Evolutionary conservation across 2,113 vertebrate genomes (phyloP).

Genomic region (Girardinichthys multiradiatus): DNA sequence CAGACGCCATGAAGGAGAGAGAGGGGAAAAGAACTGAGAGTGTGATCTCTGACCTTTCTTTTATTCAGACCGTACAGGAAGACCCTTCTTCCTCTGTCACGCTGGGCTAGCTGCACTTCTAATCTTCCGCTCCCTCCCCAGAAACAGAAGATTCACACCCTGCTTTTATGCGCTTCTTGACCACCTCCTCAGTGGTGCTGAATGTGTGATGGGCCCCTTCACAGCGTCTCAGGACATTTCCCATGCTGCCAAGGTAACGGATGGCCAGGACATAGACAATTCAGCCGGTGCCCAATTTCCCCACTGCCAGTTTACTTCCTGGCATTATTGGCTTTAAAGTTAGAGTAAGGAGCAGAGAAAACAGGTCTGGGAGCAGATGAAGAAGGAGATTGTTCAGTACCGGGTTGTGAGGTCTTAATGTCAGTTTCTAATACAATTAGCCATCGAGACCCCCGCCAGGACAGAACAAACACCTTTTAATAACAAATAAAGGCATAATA

Average conservation of each 20-base stretch:
- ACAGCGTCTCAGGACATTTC: constrained; percentile 61
- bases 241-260: constrained; percentile 60
- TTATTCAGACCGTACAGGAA: constrained; percentile 7
- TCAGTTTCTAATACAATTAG: too few species aligned
- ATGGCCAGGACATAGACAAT: constrained; percentile 46
- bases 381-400: too few species aligned
- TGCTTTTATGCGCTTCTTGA: constrained; percentile 9
- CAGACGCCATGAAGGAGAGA: constrained; percentile 27
- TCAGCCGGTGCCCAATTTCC: constrained; percentile 52
- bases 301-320: constrained; percentile 26
- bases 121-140: constrained; percentile 8
- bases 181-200: constrained; percentile 30
- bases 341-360: neutral
- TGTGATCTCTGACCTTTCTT: constrained; percentile 41
- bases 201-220: constrained; percentile 55
- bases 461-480: too few species aligned
- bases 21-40: constrained; percentile 25
- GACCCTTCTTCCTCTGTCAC: constrained; percentile 22
- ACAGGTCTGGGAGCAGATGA: neutral
- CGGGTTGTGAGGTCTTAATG: too few species aligned
- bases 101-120: constrained; percentile 16
- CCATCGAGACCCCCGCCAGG: too few species aligned
- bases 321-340: constrained; percentile 10
- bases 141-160: constrained; percentile 16
- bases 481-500: too few species aligned